Conservation (phyloP, 2,797 vertebrate species). For the Hippocampus kuda region DNA sequence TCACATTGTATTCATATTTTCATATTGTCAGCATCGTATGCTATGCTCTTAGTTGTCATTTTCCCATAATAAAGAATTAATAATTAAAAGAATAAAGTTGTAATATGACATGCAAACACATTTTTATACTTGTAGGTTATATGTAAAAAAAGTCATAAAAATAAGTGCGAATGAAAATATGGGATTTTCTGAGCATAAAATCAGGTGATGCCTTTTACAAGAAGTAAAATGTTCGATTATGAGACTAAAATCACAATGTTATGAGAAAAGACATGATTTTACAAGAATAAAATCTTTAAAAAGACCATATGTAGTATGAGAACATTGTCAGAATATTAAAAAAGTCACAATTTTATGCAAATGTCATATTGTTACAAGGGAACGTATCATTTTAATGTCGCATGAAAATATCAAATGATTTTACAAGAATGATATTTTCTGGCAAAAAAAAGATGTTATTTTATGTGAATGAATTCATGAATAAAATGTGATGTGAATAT, state of each 20-base stretch:
- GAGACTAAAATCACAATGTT: background rate
- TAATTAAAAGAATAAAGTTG: background rate
- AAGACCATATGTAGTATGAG: no score
- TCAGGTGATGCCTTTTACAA: background rate
- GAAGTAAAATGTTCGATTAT: background rate
- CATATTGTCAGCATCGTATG: no score
- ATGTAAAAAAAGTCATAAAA: background rate
- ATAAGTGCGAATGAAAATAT: background rate
- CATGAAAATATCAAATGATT: no score
- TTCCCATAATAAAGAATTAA: background rate
- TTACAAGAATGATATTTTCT: no score
- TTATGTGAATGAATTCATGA: no score
- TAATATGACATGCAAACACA: background rate
- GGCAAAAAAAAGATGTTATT: no score
- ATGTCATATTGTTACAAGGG: no score
- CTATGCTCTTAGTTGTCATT: background rate
- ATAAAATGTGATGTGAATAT: no score
- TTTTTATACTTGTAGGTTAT: background rate
- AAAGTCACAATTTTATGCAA: no score
- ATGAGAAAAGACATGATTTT: background rate
- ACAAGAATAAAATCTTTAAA: background rate
- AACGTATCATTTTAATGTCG: no score
- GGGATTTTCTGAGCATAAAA: background rate
- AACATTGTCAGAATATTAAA: no score
- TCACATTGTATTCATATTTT: no score